Evolutionary conservation across 37 sponge, comb jelly and placozoan genomes (phyloP).

Genomic region (Halisarca cf. caerulea): DNA sequence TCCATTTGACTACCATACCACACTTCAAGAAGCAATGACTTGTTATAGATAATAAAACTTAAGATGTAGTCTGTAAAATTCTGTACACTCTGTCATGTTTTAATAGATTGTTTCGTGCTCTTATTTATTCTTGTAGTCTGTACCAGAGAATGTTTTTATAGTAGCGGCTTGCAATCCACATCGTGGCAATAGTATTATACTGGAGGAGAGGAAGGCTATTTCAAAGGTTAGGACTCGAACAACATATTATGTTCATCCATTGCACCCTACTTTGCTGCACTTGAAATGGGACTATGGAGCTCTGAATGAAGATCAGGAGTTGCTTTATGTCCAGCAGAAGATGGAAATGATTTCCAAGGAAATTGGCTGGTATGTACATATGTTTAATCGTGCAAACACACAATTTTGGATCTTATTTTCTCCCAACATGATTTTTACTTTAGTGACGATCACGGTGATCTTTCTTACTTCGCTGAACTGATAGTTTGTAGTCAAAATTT

Average conservation of each 20-base stretch:
- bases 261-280: conserved; percentile 80
- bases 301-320: conserved; percentile 71
- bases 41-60: no score
- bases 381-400: no score
- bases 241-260: conserved; percentile 71
- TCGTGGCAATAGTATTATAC: conserved; percentile 42
- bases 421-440: no score
- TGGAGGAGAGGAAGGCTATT: background rate
- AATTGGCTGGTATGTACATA: background rate
- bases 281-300: conserved; percentile 89
- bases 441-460: no score
- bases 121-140: no score
- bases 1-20: no score
- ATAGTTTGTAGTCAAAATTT: conserved; percentile 34
- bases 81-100: no score
- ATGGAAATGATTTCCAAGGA: conserved; percentile 49
- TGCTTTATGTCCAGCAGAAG: conserved; percentile 72
- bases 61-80: no score
- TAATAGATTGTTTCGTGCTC: no score
- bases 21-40: no score
- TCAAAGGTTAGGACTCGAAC: conserved; percentile 67
- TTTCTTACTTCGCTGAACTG: conserved; percentile 15
- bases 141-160: conserved; percentile 64
- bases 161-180: conserved; percentile 76
- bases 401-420: no score